Conservation (phyloP, 2,888 invertebrate genomes). For the Brachyopa scutellaris region DNA sequence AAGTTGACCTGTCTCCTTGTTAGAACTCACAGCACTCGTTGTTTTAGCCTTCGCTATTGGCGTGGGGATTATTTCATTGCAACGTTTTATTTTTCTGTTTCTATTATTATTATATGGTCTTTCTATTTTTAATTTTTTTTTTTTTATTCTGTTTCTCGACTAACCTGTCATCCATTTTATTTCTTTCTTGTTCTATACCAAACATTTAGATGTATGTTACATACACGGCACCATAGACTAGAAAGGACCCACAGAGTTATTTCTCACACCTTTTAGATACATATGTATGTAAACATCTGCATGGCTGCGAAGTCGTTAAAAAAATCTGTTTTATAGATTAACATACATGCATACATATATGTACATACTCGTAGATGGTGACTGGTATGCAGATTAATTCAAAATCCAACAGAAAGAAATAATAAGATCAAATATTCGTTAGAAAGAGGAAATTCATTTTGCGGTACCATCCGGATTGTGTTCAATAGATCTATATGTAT, state of each 20-base stretch:
- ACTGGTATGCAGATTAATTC: slow-evolving; percentile 39
- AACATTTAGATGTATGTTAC: slow-evolving; percentile 24
- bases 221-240: background rate
- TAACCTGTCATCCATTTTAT: slow-evolving; percentile 53
- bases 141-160: slow-evolving; percentile 11
- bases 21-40: slow-evolving; percentile 41
- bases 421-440: slow-evolving; percentile 17
- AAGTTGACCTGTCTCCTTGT: slow-evolving; percentile 64
- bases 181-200: slow-evolving; percentile 50
- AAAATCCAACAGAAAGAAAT: slow-evolving; percentile 32
- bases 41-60: slow-evolving; percentile 49
- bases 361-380: slow-evolving; percentile 7
- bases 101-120: slow-evolving; percentile 55
- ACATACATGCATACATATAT: background rate
- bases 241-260: slow-evolving; percentile 34
- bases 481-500: no score
- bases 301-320: slow-evolving; percentile 38
- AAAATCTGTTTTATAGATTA: slow-evolving; percentile 11
- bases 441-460: slow-evolving; percentile 13
- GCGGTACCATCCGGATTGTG: background rate
- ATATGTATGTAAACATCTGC: slow-evolving; percentile 16
- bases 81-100: slow-evolving; percentile 39
- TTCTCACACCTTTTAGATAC: slow-evolving; percentile 38
- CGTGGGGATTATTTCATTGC: slow-evolving; percentile 44
- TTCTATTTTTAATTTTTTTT: slow-evolving; percentile 26